Base-by-base conservation (phyloP, 2,888 invertebrate species). In the Junonia oenone region DNA sequence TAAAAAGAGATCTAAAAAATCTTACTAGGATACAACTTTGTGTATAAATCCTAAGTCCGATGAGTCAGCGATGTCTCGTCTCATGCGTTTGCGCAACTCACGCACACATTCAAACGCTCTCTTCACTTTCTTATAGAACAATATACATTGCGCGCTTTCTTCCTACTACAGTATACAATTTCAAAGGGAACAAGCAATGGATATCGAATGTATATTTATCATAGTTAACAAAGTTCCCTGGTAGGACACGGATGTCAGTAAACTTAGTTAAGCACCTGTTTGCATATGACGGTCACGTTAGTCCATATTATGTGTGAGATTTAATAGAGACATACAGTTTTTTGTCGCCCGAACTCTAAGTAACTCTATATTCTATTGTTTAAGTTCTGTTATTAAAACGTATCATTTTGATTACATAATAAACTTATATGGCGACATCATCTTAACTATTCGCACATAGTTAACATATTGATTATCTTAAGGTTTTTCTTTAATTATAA, bases 241-340 rank as follows among this genome's bases (percentile, higher is more conserved):
- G 68, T 75, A 69, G 71, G 74, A 73, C 75, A 77, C 73, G 72
- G 75, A 83, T 82, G 85, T 83, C 81, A 81, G 81, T 82, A 81
- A 82, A 85, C 79, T 81, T 75, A 70, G 75, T 75, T 76, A 81
- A 82, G 75, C 85, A 84, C 81, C 79, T 85, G 86, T 85, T 86
- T 83, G 82, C 81, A 78, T 80, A 80, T 70, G 73, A 74, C 75
- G 73, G 75, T 40, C 38, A 19, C 72, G 73, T 73, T 77, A 77
- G 73, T 72, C 73, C 77, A 61, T 68, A 68, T 68, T 72, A 73
- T 75, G 76, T 76, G 76, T 75, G 75, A 79, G 78, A 81, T 83
- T 83, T 84, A 79, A 86, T 84, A 78, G 76, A 85, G 79, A 75
- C 74, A 71, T 83, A 63, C 71, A 67, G 61, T 72, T 82, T 83